Base-by-base conservation (phyloP, 2,888 invertebrate species). In the Lagria hirta region DNA sequence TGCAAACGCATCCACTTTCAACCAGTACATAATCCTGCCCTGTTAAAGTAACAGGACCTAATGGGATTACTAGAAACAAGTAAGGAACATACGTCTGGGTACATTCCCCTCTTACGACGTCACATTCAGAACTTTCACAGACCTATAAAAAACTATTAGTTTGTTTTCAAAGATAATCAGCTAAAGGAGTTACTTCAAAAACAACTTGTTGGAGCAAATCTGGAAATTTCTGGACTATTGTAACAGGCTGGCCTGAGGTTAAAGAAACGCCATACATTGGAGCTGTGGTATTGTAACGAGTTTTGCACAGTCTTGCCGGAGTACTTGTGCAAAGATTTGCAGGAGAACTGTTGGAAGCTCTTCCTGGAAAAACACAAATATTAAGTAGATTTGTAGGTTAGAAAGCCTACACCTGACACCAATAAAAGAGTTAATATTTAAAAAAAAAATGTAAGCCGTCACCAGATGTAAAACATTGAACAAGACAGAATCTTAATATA, bases 1-100 rank as follows among this genome's bases (percentile, higher is more conserved):
- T 77, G 70, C 93, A 94, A 15, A 91, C 89, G 68, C 93, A 94
- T n/a, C 93, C 93, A 60, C 90, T 92, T 70, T 94, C 93, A 14
- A 94, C 92, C 32, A 94, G 76, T n/a, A 94, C 91, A 72, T 94
- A 94, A 72, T 93, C 93, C 70, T 93, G 93, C 3, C 93, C 92
- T 2, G 92, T 92, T 10, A 92, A 74, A 6, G 92, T 92, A 10
- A 92, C 92, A 7, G 92, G 92, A 3, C 93, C 92, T 38, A 93
- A 70, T 0, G 93, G 93, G 45, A 93, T 86, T 42, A 93, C 93
- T 69, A 93, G 77, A 73, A 94, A 94, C 56, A 94, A 72, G 69
- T 93, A 93, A 6, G 93, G 93, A 55, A 93, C 88, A 72, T 88
- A 90, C 0, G 93, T 93, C 71, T 93, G 93, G 43, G 91, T 89